Evolutionary conservation across 2,797 vertebrate genomes (phyloP).

Genomic region (Harpagifer antarcticus): DNA sequence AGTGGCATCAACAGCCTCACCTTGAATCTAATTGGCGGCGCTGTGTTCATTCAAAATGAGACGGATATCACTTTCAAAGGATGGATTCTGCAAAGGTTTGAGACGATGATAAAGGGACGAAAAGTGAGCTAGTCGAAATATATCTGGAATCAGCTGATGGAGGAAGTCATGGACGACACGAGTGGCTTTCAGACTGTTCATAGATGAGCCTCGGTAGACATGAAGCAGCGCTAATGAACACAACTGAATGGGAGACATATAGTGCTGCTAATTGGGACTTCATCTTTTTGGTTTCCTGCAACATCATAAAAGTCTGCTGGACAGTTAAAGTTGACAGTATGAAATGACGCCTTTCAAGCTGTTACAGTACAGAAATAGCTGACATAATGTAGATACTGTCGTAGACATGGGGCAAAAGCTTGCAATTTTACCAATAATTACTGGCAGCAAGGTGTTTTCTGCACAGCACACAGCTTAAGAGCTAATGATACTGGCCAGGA

Average conservation of each 20-base stretch:
- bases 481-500: constrained; percentile 35
- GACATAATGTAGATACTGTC: background rate
- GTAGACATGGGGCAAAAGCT: background rate
- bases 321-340: constrained; percentile 7
- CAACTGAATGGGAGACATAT: constrained; percentile 8
- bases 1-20: constrained; percentile 24
- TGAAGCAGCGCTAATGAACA: constrained; percentile 48
- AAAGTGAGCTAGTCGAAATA: constrained; percentile 34
- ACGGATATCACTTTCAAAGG: constrained; percentile 22
- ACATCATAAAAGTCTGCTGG: constrained; percentile 7
- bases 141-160: constrained; percentile 37
- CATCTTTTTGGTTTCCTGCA: constrained; percentile 19
- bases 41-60: constrained; percentile 21
- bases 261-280: constrained; percentile 43
- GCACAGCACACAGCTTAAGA: constrained; percentile 18
- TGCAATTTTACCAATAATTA: background rate
- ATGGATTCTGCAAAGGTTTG: constrained; percentile 14
- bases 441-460: constrained; percentile 6
- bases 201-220: constrained; percentile 39
- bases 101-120: constrained; percentile 35
- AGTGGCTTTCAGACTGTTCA: constrained; percentile 42
- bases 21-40: constrained; percentile 48
- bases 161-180: constrained; percentile 21
- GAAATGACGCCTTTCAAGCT: constrained; percentile 16
- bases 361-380: constrained; percentile 15